phyloP scores from a whole-genome alignment of 2,888 invertebrate genomes.

The Ennomos fuscantarius region DNA sequence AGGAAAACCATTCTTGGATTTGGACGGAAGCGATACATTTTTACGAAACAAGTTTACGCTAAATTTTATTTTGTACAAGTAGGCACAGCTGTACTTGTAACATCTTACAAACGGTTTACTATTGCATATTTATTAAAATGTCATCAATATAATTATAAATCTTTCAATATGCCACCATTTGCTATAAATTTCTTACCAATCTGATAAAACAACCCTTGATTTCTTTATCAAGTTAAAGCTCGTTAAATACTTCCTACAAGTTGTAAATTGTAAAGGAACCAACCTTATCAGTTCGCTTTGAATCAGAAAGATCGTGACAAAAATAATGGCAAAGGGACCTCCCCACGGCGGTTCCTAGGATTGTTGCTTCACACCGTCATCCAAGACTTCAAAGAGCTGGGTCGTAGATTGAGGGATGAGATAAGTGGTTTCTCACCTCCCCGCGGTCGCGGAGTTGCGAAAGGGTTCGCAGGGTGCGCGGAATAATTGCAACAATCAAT shows the following conservation, averaged over 20 bases:
- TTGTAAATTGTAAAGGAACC: slow-evolving; percentile 59
- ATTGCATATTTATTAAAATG: no score
- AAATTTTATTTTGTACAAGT: no score
- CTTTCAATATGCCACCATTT: slow-evolving; percentile 45
- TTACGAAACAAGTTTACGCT: no score
- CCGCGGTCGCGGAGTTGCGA: slow-evolving; percentile 73
- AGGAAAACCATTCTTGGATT: slow-evolving; percentile 19
- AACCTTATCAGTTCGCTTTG: slow-evolving; percentile 61
- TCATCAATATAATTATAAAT: neutral
- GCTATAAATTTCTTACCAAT: slow-evolving; percentile 43
- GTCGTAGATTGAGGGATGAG: slow-evolving; percentile 70
- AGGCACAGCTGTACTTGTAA: no score
- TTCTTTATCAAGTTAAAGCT: slow-evolving; percentile 49
- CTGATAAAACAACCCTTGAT: slow-evolving; percentile 46
- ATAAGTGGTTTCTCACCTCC: slow-evolving; percentile 83
- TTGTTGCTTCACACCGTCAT: slow-evolving; percentile 77
- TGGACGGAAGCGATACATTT: neutral
- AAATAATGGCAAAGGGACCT: slow-evolving; percentile 75
- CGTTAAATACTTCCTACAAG: slow-evolving; percentile 57
- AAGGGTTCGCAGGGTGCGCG: slow-evolving; percentile 83
- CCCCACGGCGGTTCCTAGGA: slow-evolving; percentile 53
- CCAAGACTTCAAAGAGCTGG: slow-evolving; percentile 68
- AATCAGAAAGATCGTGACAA: slow-evolving; percentile 68
- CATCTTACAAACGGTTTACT: no score
- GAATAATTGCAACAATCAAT: slow-evolving; percentile 85